A percentile compares a stretch with the other conserved stretches of the same genome.
These are phyloP conservation scores for Chaitophorus viminalis DNA, from an alignment of 2,888 invertebrate species.

Conservation along the genomic window DNA sequence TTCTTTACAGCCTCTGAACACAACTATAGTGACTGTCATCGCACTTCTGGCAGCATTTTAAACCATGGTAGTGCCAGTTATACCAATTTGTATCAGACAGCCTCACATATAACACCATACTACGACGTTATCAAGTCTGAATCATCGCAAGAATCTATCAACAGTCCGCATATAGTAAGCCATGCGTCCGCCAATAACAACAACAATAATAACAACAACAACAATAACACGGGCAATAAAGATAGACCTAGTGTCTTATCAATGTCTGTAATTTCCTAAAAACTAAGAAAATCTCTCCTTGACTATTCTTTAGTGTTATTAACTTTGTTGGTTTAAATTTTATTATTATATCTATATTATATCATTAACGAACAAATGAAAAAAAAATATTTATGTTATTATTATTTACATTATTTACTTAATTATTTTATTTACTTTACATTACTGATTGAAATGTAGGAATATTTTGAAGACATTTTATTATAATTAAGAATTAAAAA, in stretches of 20 bases:
- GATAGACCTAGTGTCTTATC: constrained; percentile 52
- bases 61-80: constrained; percentile 63
- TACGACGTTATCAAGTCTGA: constrained; percentile 59
- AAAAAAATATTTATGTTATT: constrained; percentile 25
- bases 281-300: constrained; percentile 37
- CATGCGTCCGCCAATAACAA: constrained; percentile 54
- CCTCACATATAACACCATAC: constrained; percentile 61
- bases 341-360: constrained; percentile 43
- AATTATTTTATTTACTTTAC: constrained; percentile 42
- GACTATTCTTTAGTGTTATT: constrained; percentile 57
- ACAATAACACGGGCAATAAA: constrained; percentile 55
- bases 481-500: not conserved
- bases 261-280: constrained; percentile 59
- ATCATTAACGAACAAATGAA: constrained; percentile 56
- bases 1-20: constrained; percentile 55
- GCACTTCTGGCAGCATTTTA: constrained; percentile 61
- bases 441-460: constrained; percentile 56
- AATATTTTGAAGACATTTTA: constrained; percentile 35
- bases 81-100: constrained; percentile 64
- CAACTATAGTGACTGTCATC: constrained; percentile 62
- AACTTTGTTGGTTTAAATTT: constrained; percentile 47
- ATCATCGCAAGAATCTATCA: constrained; percentile 44
- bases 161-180: constrained; percentile 56
- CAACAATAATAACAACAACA: constrained; percentile 54
- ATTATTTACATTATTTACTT: constrained; percentile 28